Percentiles rank a stretch among this genome's conserved stretches.
Evolutionary conservation across 2,113 vertebrate genomes (phyloP).

Genomic region (Myodes glareolus): DNA sequence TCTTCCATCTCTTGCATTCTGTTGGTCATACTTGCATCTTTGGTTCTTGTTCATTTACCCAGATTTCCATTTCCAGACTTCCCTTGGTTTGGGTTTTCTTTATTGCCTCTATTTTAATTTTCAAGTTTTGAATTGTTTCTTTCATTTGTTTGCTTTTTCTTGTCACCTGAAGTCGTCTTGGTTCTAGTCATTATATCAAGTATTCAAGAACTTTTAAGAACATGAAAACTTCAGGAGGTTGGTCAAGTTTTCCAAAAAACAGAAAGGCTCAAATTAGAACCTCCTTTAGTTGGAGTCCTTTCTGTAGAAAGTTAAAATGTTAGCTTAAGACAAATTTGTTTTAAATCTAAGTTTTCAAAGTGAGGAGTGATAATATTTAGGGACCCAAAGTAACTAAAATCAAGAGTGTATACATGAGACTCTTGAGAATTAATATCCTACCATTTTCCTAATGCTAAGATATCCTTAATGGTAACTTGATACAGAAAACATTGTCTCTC

Average conservation of each 20-base stretch:
- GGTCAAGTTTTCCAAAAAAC: background rate
- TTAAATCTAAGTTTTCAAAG: slow-evolving; percentile 21
- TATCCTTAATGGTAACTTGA: background rate
- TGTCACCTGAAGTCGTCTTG: background rate
- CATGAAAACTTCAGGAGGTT: background rate
- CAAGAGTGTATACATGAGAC: background rate
- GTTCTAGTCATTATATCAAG: background rate
- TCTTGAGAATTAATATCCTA: background rate
- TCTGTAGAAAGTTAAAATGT: background rate
- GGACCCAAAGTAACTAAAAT: background rate
- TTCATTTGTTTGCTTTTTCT: no score
- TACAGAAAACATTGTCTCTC: background rate
- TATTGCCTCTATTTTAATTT: no score
- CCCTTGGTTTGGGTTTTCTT: no score
- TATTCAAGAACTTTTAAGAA: background rate
- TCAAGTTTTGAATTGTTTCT: no score
- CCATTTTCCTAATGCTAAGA: background rate
- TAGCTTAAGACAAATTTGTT: background rate
- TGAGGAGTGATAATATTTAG: background rate
- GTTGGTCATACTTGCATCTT: no score
- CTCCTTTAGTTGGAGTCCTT: background rate
- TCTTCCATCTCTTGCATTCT: no score
- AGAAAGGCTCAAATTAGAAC: background rate
- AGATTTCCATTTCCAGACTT: no score
- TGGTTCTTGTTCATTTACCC: no score